Base-by-base conservation (phyloP, 1,140 invertebrate genomes). In the Pollicipes pollicipes region DNA sequence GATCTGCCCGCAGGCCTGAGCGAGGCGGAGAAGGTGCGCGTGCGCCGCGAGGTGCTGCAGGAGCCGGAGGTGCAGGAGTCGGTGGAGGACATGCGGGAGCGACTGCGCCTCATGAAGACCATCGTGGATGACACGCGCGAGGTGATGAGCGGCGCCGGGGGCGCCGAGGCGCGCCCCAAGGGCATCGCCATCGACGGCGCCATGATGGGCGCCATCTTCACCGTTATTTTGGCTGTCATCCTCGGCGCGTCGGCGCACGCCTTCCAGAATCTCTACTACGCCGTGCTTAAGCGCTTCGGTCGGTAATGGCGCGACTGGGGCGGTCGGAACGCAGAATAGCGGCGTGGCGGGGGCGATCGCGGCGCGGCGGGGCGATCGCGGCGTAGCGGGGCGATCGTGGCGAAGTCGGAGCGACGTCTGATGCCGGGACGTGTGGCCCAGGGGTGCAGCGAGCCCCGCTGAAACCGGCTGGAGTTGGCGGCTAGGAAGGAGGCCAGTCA, bases 221-320 rank as follows among this genome's bases (percentile, higher is more conserved):
- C 84, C 6, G 84, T 86, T 0, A 88, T 88, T 0, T 80, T 92
- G 3, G 74, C 87, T 4, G 84, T 90, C n/a, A 90, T 91, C 66
- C 76, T 91, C 0, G 85, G 85, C 73, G 89, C 91, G 68, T 90
- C 88, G 66, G 82, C 87, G 1, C 91, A 91, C 75, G 89, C 89
- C 0, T 92, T 91, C 78, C 90, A 90, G 75, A 90, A 89, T 79
- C 80, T 92, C 0, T 91, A 90, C 76, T 82, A 85, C 73, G 89
- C 90, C 13, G 87, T 91, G 45, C 77, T 90, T 1, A 91, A 90
- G 78, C 45, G 45, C 13, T 58, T 58, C 45, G 21, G 2, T 2
- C 45, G 45, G 17, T 58, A 58, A 21, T 21, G 17, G 2, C 13
- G 45, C 17, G 2, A 21, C 45, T 24, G 45, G 45, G 6, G 24